Evolutionary conservation across 2,888 invertebrate species (phyloP).

Genomic region (Panzeria rudis): DNA sequence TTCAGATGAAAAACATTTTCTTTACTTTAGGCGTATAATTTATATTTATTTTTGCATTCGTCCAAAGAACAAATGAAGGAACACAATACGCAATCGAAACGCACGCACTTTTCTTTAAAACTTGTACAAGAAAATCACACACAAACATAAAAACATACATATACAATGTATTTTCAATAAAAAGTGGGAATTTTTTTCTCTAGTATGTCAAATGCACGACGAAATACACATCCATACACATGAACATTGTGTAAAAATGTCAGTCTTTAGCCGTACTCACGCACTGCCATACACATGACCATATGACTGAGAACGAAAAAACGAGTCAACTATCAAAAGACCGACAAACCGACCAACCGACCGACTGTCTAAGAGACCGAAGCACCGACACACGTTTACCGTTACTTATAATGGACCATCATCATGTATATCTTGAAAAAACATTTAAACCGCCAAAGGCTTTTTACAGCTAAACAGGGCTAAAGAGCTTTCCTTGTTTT

Average conservation of each 20-base stretch:
- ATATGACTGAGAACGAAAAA: slow-evolving; percentile 3
- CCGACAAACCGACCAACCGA: slow-evolving; percentile 11
- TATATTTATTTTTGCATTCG: slow-evolving; percentile 25
- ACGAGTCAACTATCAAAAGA: neutral
- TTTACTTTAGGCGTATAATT: slow-evolving; percentile 16
- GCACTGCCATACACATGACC: slow-evolving; percentile 15
- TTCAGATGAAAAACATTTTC: slow-evolving; percentile 8
- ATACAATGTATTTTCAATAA: neutral
- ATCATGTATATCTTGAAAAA: neutral
- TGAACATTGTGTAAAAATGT: slow-evolving; percentile 14
- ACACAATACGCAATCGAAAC: slow-evolving; percentile 28
- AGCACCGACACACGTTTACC: slow-evolving; percentile 37
- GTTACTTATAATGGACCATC: slow-evolving; percentile 18
- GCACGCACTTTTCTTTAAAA: slow-evolving; percentile 36
- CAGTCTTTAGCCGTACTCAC: slow-evolving; percentile 5
- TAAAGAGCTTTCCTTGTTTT: slow-evolving; percentile 25
- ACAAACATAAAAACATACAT: neutral
- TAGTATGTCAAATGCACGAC: neutral
- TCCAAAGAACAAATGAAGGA: neutral
- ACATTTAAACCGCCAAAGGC: slow-evolving; percentile 50
- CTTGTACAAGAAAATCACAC: neutral
- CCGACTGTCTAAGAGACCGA: slow-evolving; percentile 8
- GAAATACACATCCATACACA: neutral
- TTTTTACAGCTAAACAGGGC: slow-evolving; percentile 2
- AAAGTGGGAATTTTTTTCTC: slow-evolving; percentile 16